phyloP scores from a whole-genome alignment of 1,140 invertebrate species.

The Kradibia gibbosae region DNA sequence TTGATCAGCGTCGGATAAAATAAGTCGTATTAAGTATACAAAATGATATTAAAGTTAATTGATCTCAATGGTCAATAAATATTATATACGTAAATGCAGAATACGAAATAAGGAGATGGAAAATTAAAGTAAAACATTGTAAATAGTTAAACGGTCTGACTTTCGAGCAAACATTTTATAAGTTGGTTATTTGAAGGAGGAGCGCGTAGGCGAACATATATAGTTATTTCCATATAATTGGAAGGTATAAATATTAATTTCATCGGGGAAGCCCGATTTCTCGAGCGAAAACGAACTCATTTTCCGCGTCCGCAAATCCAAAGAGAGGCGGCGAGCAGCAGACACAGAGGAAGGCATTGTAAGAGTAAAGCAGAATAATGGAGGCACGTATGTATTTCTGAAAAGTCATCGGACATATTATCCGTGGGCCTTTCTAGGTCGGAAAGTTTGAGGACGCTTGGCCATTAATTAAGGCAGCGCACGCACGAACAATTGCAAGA shows the following conservation, averaged over 20 bases:
- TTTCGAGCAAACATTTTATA: neutral
- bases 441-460: no score
- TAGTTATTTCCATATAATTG: no score
- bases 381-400: no score
- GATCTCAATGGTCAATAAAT: neutral
- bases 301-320: neutral
- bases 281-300: neutral
- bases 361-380: no score
- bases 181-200: neutral
- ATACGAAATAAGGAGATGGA: no score
- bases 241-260: constrained; percentile 15
- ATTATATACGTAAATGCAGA: neutral
- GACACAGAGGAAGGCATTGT: no score
- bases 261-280: constrained; percentile 1
- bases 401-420: no score
- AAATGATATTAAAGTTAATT: neutral
- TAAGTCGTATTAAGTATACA: neutral
- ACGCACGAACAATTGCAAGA: no score
- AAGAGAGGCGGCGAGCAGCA: no score
- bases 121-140: neutral
- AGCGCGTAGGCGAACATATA: no score
- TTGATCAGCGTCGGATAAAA: neutral
- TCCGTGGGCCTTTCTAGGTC: no score
- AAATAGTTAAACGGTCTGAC: neutral
- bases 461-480: no score